Base-by-base conservation (phyloP, 2,797 vertebrate species). In the Falco cherrug region DNA sequence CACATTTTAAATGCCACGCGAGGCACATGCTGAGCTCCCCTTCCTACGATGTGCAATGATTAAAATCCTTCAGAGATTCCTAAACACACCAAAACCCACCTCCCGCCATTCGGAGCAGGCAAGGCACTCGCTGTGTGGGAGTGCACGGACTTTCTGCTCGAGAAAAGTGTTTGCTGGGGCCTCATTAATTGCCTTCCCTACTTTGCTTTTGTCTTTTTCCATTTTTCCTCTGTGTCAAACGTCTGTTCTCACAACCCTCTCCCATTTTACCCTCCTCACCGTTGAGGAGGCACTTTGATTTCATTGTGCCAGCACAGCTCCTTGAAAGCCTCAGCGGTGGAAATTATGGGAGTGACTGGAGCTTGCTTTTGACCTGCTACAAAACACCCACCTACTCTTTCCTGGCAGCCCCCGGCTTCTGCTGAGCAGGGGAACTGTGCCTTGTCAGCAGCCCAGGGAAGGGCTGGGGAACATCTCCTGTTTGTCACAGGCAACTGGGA, bases 21-120 rank as follows among this genome's bases (percentile, higher is more conserved):
- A 54, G 74, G 57, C 57, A 74, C 67, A 31, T 5, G 35, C 87
- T 53, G 87, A 86, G 51, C 67, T 73, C 31, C 67, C 19, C 35
- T 88, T 61, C 22, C 43, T 2, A 2, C 1, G 0, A n/a, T 3
- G 6, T 24, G 43, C 10, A 13, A 18, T 13, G 33, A 51, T 60
- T 64, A 84, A 84, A 95, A 51, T 63, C 65, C 63, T 79, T 73
- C 69, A 79, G 64, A 35, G 39, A 29, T 67, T 59, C 35, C 41
- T 5, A 41, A 80, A 10, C 5, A 10, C 57, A 15, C 8, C 2
- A 2, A 87, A 95, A 13, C 17, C 50, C 61, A 89, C 79, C 64
- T 73, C 64, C 21, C 93, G 29, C n/a, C 26, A 26, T 39, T 75
- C 33, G 84, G 45, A 91, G 48, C 48, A 16, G 29, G 71, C 26